Evolutionary conservation across 2,797 vertebrate genomes (phyloP).

Genomic region (Artibeus lituratus): DNA sequence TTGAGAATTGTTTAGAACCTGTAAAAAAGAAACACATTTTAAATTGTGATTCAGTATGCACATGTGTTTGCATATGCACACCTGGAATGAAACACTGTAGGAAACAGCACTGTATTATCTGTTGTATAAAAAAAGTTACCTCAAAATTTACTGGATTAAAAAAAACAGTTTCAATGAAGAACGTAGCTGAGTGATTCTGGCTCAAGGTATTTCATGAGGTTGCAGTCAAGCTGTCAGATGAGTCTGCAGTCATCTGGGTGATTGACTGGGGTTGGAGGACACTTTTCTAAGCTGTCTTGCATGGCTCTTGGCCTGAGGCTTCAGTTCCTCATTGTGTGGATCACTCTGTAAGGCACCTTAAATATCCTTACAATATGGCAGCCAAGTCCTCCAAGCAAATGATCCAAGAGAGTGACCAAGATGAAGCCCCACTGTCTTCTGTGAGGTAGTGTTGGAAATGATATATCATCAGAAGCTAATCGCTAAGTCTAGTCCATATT

Average conservation of each 20-base stretch:
- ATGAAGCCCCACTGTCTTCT: not conserved
- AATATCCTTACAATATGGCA: not conserved
- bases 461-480: not conserved
- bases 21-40: not conserved
- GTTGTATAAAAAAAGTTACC: not conserved
- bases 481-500: not conserved
- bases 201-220: not conserved
- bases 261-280: not conserved
- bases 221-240: not conserved
- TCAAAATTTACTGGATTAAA: not conserved
- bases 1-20: not conserved
- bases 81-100: not conserved
- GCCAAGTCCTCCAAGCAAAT: not conserved
- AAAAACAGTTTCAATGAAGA: not conserved
- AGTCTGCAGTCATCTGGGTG: not conserved
- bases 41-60: not conserved
- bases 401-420: not conserved
- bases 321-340: not conserved
- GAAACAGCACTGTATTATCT: not conserved
- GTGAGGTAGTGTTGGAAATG: not conserved
- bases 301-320: not conserved
- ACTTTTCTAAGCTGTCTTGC: not conserved
- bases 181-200: not conserved
- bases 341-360: not conserved
- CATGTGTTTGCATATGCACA: not conserved